Evolutionary conservation across 2,888 invertebrate genomes (phyloP).

Genomic region (Campoplex capitator): DNA sequence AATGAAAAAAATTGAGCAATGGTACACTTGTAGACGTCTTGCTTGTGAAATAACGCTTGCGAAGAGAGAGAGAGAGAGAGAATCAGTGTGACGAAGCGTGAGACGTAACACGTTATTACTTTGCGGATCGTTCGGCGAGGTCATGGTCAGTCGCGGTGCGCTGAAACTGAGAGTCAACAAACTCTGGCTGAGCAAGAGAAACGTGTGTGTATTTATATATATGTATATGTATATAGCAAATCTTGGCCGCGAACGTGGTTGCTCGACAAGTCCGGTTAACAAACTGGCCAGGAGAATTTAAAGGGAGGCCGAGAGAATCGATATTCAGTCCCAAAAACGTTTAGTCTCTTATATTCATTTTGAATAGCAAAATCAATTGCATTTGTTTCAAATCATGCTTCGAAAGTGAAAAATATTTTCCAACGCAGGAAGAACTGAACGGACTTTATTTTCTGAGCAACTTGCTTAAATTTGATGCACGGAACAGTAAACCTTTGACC

Average conservation of each 20-base stretch:
- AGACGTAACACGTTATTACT: constrained; percentile 76
- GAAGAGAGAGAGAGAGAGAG: constrained; percentile 17
- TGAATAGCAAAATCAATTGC: neutral
- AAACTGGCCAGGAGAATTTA: constrained; percentile 60
- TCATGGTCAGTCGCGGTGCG: constrained; percentile 83
- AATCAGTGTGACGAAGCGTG: constrained; percentile 44
- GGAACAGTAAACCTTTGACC: neutral
- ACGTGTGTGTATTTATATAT: neutral
- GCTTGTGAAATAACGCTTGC: constrained; percentile 24
- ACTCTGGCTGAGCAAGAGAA: constrained; percentile 74
- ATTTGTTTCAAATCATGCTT: neutral
- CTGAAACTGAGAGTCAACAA: constrained; percentile 84
- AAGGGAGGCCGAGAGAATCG: constrained; percentile 34
- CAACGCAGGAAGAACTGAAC: neutral
- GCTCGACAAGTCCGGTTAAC: constrained; percentile 69
- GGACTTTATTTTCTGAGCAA: neutral
- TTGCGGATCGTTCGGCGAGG: constrained; percentile 83
- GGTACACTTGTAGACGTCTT: neutral
- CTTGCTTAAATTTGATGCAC: neutral
- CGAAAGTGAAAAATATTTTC: neutral
- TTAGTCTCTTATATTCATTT: neutral
- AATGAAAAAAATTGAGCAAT: neutral
- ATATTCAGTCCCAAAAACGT: neutral
- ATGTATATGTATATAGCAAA: neutral
- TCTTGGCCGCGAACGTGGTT: constrained; percentile 67